A percentile compares a stretch with the other conserved stretches of the same genome.
Evolutionary conservation across 2,113 vertebrate genomes (phyloP).

Genomic region (Malurus melanocephalus): DNA sequence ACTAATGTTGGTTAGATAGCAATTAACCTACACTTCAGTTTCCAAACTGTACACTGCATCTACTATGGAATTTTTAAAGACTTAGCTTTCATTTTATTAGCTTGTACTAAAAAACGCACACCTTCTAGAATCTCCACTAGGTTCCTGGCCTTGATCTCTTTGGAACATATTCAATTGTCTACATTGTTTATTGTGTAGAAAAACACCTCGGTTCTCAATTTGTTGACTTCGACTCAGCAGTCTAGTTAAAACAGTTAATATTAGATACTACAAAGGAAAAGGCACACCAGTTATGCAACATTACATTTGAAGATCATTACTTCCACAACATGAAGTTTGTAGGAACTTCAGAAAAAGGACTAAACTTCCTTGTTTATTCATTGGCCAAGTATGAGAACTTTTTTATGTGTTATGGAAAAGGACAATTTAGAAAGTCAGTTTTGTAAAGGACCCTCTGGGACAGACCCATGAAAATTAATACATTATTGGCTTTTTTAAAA

Average conservation of each 20-base stretch:
- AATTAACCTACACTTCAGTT: not conserved
- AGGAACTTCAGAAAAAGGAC: not conserved
- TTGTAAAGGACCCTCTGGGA: not conserved
- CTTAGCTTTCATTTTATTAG: not conserved
- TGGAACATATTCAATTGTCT: not conserved
- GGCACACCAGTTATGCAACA: not conserved
- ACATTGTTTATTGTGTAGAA: not conserved
- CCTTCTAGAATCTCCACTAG: not conserved
- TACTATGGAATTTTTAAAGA: not conserved
- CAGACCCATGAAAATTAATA: not conserved
- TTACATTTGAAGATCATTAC: not conserved
- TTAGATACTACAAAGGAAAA: not conserved
- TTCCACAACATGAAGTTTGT: not conserved
- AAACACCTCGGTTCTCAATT: accelerated
- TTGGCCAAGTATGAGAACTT: not conserved
- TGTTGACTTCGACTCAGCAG: not conserved
- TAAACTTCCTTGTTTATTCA: not conserved
- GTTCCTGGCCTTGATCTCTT: not conserved
- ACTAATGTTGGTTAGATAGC: not conserved
- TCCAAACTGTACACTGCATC: not conserved
- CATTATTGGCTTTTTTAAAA: not conserved
- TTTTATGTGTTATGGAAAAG: not conserved
- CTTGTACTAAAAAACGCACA: not conserved
- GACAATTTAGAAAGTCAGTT: not conserved
- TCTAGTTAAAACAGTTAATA: not conserved